These are phyloP conservation scores for Melanerpes aurifrons DNA, from an alignment of 2,113 vertebrate genomes.

Conservation along the genomic window DNA sequence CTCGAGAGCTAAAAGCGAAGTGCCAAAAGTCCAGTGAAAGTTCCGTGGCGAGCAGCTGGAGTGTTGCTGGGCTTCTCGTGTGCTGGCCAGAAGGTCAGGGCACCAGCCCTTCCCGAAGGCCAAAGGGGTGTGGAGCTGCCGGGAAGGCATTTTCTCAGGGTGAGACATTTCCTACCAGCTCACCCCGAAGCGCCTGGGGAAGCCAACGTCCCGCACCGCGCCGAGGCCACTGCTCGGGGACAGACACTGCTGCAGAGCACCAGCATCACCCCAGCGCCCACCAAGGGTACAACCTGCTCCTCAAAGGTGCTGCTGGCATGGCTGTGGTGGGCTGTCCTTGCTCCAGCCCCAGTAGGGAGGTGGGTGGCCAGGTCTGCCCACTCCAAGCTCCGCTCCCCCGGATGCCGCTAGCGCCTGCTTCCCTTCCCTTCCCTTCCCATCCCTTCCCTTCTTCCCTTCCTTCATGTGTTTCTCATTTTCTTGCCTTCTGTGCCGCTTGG, in stretches of 20 bases:
- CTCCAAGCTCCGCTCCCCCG: not conserved
- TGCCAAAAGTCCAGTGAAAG: not conserved
- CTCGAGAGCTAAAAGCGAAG: not conserved
- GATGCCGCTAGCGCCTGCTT: not conserved
- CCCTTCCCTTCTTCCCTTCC: slow-evolving; percentile 23
- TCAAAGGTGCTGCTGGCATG: not conserved
- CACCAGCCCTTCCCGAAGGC: slow-evolving; percentile 11
- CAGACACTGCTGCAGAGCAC: not conserved
- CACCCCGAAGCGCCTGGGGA: not conserved
- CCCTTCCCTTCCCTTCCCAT: slow-evolving; percentile 12
- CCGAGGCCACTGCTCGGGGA: not conserved
- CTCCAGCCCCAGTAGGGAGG: not conserved
- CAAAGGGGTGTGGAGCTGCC: slow-evolving; percentile 55
- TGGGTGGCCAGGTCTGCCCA: not conserved
- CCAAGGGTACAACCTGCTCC: not conserved
- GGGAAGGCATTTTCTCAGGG: slow-evolving; percentile 49
- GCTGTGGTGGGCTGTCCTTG: not conserved
- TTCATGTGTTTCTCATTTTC: slow-evolving; percentile 73
- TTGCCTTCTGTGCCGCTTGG: slow-evolving; percentile 72
- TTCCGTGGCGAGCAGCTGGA: not conserved
- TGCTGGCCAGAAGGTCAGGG: slow-evolving; percentile 39
- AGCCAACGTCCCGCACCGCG: not conserved
- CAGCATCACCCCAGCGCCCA: not conserved
- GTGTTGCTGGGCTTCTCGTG: not conserved
- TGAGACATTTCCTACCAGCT: slow-evolving; percentile 67